Evolutionary conservation across 2,113 vertebrate genomes (phyloP).

Genomic region (Hemicordylus capensis): DNA sequence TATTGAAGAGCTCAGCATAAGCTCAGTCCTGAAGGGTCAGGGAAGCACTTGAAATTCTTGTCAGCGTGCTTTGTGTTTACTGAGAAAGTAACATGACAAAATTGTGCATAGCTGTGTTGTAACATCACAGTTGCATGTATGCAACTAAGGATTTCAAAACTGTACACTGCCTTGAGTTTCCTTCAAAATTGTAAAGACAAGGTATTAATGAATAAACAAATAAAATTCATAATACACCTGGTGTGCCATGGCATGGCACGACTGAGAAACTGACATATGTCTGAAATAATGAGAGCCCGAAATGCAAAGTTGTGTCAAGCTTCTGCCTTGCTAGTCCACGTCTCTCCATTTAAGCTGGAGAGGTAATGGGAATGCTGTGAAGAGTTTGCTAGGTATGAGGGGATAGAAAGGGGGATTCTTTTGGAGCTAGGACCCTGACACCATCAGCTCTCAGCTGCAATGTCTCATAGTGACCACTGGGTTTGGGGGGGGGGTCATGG

Average conservation of each 20-base stretch:
- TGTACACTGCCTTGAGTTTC: too few species aligned
- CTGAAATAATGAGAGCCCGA: too few species aligned
- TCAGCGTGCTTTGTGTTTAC: not conserved
- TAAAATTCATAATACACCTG: too few species aligned
- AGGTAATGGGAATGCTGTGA: not conserved
- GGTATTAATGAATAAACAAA: too few species aligned
- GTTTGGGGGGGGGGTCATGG: too few species aligned
- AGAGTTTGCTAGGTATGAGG: not conserved
- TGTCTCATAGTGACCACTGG: too few species aligned
- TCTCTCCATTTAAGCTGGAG: not conserved
- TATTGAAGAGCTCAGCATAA: not conserved
- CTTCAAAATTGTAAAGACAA: too few species aligned
- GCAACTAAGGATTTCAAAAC: too few species aligned
- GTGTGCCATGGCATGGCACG: not conserved
- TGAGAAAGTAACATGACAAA: not conserved
- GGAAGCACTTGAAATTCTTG: not conserved
- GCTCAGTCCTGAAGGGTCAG: not conserved
- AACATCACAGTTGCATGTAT: too few species aligned
- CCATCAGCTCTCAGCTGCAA: too few species aligned
- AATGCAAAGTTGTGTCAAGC: not conserved
- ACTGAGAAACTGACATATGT: not conserved
- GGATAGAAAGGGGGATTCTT: too few species aligned
- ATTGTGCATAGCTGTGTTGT: not conserved
- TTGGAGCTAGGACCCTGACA: too few species aligned
- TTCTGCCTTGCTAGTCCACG: not conserved